Percentiles rank a stretch among this genome's conserved stretches.
Evolutionary conservation across 2,888 invertebrate genomes (phyloP).

Genomic region (Drosophila mercatorum): DNA sequence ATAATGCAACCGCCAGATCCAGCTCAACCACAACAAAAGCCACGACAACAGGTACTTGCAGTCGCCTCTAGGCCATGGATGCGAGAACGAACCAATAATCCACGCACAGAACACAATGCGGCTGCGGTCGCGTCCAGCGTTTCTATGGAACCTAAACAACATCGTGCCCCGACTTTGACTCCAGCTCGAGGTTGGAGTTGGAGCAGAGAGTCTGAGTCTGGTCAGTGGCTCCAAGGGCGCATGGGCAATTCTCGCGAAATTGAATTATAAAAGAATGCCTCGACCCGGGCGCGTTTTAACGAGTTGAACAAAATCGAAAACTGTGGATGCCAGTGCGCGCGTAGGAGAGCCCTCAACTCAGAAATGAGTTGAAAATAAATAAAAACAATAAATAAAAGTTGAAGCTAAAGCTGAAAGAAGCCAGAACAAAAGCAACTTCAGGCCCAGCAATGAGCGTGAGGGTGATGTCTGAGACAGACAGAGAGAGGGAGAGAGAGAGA

Average conservation of each 20-base stretch:
- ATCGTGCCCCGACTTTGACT: conserved; percentile 47
- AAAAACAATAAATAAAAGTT: conserved; percentile 69
- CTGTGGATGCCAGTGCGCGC: conserved; percentile 57
- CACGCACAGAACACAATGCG: conserved; percentile 70
- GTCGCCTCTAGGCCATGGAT: conserved; percentile 74
- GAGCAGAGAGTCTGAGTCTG: conserved; percentile 14
- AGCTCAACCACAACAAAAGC: conserved; percentile 64
- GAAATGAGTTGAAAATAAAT: conserved; percentile 79
- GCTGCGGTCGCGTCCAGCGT: conserved; percentile 56
- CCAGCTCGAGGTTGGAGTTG: conserved; percentile 24
- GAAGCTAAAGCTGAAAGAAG: conserved; percentile 56
- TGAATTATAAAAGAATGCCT: conserved; percentile 82
- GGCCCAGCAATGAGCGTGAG: conserved; percentile 57
- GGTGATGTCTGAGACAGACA: conserved; percentile 62
- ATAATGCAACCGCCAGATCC: conserved; percentile 65
- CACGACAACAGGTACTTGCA: conserved; percentile 76
- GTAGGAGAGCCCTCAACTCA: conserved; percentile 52
- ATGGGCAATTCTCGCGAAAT: conserved; percentile 82
- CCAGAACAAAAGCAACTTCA: conserved; percentile 44
- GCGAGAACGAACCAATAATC: conserved; percentile 76
- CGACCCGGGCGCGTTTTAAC: conserved; percentile 81
- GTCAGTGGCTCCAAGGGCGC: conserved; percentile 79
- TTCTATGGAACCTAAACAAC: conserved; percentile 69
- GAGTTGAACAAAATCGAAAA: conserved; percentile 79
- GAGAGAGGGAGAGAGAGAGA: conserved; percentile 24